Evolutionary conservation across 2,113 vertebrate species (phyloP).

Genomic region (Ia io): DNA sequence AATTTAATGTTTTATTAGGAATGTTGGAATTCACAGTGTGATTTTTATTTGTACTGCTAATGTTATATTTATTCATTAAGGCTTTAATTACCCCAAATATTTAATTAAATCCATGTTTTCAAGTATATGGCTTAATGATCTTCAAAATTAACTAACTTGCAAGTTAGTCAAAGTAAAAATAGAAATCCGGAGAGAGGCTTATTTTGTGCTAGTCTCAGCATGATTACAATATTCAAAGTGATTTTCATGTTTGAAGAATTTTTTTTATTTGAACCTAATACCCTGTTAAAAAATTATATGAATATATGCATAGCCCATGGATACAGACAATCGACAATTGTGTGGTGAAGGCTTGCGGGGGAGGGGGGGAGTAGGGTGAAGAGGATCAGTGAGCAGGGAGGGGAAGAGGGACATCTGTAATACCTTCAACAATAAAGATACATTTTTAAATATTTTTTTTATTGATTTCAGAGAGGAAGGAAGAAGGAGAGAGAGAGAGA

Average conservation of each 20-base stretch:
- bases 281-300: background rate
- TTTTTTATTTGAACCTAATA: constrained; percentile 11
- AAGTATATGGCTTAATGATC: constrained; percentile 8
- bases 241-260: background rate
- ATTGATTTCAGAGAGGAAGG: too few relatives aligned
- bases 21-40: background rate
- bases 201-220: background rate
- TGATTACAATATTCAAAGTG: background rate
- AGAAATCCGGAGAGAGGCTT: constrained; percentile 47
- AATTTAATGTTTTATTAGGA: background rate
- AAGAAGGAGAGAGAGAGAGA: too few relatives aligned
- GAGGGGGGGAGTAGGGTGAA: too few relatives aligned
- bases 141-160: background rate
- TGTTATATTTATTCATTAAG: constrained; percentile 4
- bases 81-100: constrained; percentile 5
- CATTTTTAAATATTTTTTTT: too few relatives aligned
- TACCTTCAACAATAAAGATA: too few relatives aligned
- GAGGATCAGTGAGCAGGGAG: too few relatives aligned
- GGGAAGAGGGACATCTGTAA: too few relatives aligned
- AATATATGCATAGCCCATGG: too few relatives aligned
- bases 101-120: constrained; percentile 42
- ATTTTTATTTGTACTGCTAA: constrained; percentile 30
- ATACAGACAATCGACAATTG: too few relatives aligned
- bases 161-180: background rate
- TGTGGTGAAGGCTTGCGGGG: too few relatives aligned